Conservation (phyloP, 1,140 invertebrate genomes). For the Vanessa atalanta region DNA sequence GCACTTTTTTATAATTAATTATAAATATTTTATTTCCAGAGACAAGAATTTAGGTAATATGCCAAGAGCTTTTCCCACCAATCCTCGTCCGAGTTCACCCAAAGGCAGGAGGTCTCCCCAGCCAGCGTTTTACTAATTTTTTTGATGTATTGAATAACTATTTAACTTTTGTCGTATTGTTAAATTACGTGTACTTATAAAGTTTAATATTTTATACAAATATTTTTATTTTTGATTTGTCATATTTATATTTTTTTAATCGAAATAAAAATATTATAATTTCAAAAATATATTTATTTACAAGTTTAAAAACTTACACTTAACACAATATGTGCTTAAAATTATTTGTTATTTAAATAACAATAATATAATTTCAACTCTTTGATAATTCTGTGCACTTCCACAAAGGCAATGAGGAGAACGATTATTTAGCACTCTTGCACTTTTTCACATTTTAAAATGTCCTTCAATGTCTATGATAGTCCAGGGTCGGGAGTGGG, state of each 20-base stretch:
- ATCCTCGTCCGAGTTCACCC: conserved; percentile 47
- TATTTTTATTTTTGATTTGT: too few species aligned
- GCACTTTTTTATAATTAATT: too few species aligned
- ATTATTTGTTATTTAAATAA: too few species aligned
- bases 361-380: too few species aligned
- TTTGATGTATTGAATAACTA: background rate
- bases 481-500: conserved; percentile 61
- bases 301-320: conserved; percentile 12
- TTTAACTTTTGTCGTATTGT: too few species aligned
- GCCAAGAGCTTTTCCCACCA: conserved; percentile 29
- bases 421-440: too few species aligned
- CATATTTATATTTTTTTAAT: too few species aligned
- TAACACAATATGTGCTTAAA: background rate
- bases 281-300: conserved; percentile 37
- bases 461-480: conserved; percentile 39
- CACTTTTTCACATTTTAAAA: background rate
- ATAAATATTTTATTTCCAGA: conserved; percentile 12
- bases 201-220: too few species aligned
- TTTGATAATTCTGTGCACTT: too few species aligned
- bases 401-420: too few species aligned
- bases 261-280: background rate
- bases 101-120: conserved; percentile 48
- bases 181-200: too few species aligned
- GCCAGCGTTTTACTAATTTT: conserved; percentile 36
- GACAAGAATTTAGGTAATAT: conserved; percentile 23